These are phyloP conservation scores for Yoshiicerus persimilis DNA, from an alignment of 1,140 invertebrate genomes.

Conservation along the genomic window DNA sequence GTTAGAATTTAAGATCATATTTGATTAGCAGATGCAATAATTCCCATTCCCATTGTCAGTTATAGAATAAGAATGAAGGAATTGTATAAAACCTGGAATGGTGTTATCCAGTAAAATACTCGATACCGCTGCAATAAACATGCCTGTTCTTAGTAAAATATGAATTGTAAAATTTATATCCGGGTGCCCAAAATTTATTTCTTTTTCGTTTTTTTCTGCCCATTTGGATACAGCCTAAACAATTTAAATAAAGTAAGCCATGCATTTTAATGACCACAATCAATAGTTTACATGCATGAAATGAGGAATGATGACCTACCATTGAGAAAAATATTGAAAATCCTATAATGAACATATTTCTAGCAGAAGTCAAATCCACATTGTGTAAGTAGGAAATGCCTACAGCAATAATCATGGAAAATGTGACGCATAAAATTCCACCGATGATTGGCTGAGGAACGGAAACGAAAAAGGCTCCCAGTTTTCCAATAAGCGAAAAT, in stretches of 20 bases:
- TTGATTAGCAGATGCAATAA: too few species aligned
- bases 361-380: constrained; percentile 36
- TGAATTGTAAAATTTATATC: background rate
- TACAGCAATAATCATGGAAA: constrained; percentile 55
- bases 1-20: too few species aligned
- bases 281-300: background rate
- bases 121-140: background rate
- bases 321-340: constrained; percentile 39
- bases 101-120: background rate
- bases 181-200: background rate
- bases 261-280: background rate
- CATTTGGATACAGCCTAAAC: background rate
- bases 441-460: constrained; percentile 60
- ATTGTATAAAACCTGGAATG: background rate
- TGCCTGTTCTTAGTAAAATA: background rate
- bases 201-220: background rate
- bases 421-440: constrained; percentile 56
- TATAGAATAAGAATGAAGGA: background rate
- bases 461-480: constrained; percentile 58
- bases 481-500: constrained; percentile 55
- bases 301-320: background rate
- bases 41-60: too few species aligned
- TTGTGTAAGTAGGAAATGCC: constrained; percentile 44
- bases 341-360: constrained; percentile 41
- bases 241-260: background rate